Base-by-base conservation (phyloP, 2,888 invertebrate species). In the Clistopyga incitator region DNA sequence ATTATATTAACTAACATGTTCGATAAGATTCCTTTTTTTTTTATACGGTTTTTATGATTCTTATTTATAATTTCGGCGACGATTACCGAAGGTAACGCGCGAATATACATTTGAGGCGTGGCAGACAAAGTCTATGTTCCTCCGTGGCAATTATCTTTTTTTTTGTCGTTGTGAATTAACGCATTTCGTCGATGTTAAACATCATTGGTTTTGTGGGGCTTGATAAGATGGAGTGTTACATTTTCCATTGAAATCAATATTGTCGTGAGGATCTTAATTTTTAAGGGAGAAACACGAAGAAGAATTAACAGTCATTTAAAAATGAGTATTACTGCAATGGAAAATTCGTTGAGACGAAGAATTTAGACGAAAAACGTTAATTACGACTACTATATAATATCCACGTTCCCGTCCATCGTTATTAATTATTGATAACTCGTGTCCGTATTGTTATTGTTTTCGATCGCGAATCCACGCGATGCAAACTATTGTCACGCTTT, bases 331-430 rank as follows among this genome's bases (percentile, higher is more conserved):
- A 50, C 18, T 50, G 8, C 6, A 38, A 38, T 38, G 34, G 8
- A n/a, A 50, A 6, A 10, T 54, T 11, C 13, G 18, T 38, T 38
- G 34, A 54, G 54, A 23, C 23, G 20, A 54, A 23, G 23, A 23
- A 54, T 23, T 54, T 54, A 29, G 56, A 29, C 56, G 56, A 56
- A 56, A 56, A 56, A 23, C 25, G 56, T 15, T 56, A 74, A 70
- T 25, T 50, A 34, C 3, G 34, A 38, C 11, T 15, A 67, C n/a
- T 71, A 72, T 20, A 29, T 72, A 59, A 75, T 45, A 59, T 23
- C 59, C 45, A 64, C 76, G 82, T 83, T 80, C 59, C 83, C 83
- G 83, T 83, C 83, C 83, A 65, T 80, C 70, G 75, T 76, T 75
- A 65, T 83, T 79, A 64, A 71, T 78, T 75, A 70, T 64, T 68